phyloP scores from a whole-genome alignment of 2,888 invertebrate genomes.

The Leptinotarsa juncta region DNA sequence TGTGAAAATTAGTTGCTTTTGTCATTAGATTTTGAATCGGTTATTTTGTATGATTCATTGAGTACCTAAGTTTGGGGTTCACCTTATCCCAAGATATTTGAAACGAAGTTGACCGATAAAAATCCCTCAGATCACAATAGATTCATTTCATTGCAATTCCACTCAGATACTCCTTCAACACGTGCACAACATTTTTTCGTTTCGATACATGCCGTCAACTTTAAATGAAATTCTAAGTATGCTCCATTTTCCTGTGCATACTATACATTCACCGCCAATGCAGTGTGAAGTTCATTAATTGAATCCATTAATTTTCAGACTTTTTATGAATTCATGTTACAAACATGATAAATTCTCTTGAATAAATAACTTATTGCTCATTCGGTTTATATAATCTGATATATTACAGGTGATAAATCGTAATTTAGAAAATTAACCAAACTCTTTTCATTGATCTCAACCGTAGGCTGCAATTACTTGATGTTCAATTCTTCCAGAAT shows the following conservation, averaged over 20 bases:
- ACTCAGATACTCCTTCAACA: conserved; percentile 31
- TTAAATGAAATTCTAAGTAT: conserved; percentile 39
- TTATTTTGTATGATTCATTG: neutral
- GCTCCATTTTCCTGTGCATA: conserved; percentile 32
- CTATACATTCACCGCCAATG: conserved; percentile 31
- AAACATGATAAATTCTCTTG: conserved; percentile 14
- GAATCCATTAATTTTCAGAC: conserved; percentile 31
- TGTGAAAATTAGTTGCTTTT: neutral
- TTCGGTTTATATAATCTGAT: neutral
- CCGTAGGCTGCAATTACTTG: too few relatives aligned
- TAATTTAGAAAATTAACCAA: neutral
- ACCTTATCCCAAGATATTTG: neutral
- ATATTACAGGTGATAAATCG: neutral
- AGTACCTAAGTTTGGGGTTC: neutral
- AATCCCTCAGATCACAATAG: neutral
- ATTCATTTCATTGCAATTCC: conserved; percentile 6
- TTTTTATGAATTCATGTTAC: conserved; percentile 26
- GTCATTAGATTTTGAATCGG: neutral
- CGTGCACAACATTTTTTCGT: conserved; percentile 36
- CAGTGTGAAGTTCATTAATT: conserved; percentile 34
- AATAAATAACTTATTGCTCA: neutral
- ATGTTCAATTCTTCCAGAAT: too few relatives aligned
- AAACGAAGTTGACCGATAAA: neutral
- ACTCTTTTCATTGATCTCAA: too few relatives aligned
- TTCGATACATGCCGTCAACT: conserved; percentile 39